Conservation (phyloP, 1,140 invertebrate species). For the Neotoxoptera formosana region DNA sequence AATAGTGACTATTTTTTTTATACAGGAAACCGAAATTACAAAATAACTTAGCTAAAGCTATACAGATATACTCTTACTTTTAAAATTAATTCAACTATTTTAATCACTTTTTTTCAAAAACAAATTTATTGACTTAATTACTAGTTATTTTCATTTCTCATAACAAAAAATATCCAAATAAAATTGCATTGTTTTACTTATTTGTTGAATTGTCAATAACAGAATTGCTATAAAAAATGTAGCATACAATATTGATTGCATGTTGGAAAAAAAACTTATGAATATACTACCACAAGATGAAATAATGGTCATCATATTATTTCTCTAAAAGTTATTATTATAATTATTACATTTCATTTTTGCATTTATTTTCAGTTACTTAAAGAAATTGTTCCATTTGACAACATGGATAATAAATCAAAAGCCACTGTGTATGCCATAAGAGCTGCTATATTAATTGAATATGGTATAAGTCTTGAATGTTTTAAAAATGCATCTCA, state of each 20-base stretch:
- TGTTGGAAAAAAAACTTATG: too few relatives aligned
- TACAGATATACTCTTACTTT: not conserved
- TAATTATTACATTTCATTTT: not conserved
- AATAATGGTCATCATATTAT: not conserved
- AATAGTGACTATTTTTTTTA: not conserved
- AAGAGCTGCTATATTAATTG: constrained; percentile 36
- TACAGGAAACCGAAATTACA: not conserved
- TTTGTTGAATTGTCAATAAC: not conserved
- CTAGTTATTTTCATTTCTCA: not conserved
- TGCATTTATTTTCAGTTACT: constrained; percentile 27
- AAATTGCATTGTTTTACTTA: not conserved
- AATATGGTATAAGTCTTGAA: constrained; percentile 12
- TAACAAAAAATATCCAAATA: not conserved
- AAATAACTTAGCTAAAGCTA: not conserved
- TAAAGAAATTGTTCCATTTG: constrained; percentile 46
- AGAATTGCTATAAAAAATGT: not conserved
- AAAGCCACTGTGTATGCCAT: constrained; percentile 28
- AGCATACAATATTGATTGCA: not conserved
- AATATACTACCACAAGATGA: not conserved
- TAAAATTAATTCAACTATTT: not conserved
- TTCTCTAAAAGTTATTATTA: not conserved
- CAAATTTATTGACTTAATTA: not conserved
- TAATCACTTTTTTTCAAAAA: not conserved
- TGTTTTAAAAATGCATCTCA: constrained; percentile 33
- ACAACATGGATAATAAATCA: constrained; percentile 30